These are phyloP conservation scores for Hipparchia sbordonii DNA, from an alignment of 2,888 invertebrate species.

Conservation along the genomic window DNA sequence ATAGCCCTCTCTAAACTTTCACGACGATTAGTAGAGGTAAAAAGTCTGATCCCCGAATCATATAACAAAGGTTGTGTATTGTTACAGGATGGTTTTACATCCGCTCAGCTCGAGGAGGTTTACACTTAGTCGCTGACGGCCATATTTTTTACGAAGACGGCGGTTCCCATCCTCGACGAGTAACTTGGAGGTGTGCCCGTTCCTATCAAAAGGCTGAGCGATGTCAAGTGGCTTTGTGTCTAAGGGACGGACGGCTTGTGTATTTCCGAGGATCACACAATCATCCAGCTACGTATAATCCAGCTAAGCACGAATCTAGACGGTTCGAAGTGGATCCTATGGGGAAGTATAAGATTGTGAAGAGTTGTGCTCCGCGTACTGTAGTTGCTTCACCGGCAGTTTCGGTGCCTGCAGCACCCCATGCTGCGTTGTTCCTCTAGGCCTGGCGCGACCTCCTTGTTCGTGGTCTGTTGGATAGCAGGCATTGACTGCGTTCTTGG, in stretches of 20 bases:
- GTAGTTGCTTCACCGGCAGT: conserved; percentile 51
- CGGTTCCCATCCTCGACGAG: conserved; percentile 74
- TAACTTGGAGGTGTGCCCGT: conserved; percentile 77
- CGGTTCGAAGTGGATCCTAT: conserved; percentile 75
- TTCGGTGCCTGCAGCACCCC: conserved; percentile 63
- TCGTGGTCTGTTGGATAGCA: conserved; percentile 70
- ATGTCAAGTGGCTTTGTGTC: conserved; percentile 76
- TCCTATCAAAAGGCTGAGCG: conserved; percentile 79
- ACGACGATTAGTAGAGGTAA: no score
- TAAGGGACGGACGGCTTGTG: conserved; percentile 75
- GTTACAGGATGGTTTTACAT: conserved; percentile 80
- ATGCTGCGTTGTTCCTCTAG: conserved; percentile 73
- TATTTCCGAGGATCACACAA: conserved; percentile 77
- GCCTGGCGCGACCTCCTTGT: conserved; percentile 82
- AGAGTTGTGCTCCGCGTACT: conserved; percentile 54
- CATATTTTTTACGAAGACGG: conserved; percentile 81
- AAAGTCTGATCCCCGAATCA: conserved; percentile 20
- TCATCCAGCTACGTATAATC: conserved; percentile 74
- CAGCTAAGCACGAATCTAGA: conserved; percentile 73
- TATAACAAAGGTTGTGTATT: conserved; percentile 39
- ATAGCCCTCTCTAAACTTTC: not conserved
- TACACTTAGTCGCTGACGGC: conserved; percentile 74
- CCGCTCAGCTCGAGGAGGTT: conserved; percentile 75
- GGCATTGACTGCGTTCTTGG: conserved; percentile 67
- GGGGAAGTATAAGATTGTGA: conserved; percentile 80